Percentiles rank a stretch among this genome's conserved stretches.
These are phyloP conservation scores for Knipowitschia caucasica DNA, from an alignment of 2,797 vertebrate species.

Conservation along the genomic window DNA sequence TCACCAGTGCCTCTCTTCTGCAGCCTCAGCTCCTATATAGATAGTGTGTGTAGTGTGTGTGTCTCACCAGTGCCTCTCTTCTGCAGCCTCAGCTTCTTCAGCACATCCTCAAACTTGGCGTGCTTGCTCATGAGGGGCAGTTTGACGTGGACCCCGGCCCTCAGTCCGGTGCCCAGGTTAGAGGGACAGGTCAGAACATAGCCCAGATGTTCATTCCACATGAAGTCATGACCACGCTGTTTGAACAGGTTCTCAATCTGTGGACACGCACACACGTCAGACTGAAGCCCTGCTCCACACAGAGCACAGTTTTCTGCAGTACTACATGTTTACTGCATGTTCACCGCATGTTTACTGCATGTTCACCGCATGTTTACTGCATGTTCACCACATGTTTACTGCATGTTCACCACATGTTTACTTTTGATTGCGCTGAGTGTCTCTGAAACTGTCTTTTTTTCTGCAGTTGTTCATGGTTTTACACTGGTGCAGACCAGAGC, in stretches of 20 bases:
- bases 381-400: too few species aligned
- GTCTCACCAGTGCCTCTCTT: constrained; percentile 91
- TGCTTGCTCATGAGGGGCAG: constrained; percentile 90
- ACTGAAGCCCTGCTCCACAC: neutral
- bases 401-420: too few species aligned
- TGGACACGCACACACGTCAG: neutral
- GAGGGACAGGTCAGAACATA: constrained; percentile 96
- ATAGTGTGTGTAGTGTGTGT: neutral
- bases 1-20: too few species aligned
- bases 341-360: too few species aligned
- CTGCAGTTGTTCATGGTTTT: too few species aligned
- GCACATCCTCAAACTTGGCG: constrained; percentile 87
- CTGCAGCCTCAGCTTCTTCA: constrained; percentile 91
- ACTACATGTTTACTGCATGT: too few species aligned
- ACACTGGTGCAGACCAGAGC: too few species aligned
- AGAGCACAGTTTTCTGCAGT: too few species aligned
- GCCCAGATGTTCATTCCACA: constrained; percentile 97
- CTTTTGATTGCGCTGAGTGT: too few species aligned
- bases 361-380: too few species aligned
- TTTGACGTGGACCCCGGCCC: constrained; percentile 93
- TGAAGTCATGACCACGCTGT: constrained; percentile 87
- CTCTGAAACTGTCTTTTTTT: too few species aligned
- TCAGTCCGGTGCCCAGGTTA: constrained; percentile 93
- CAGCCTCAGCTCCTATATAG: too few species aligned
- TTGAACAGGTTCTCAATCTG: constrained; percentile 95